These are phyloP conservation scores for Brachionus calyciflorus DNA, from an alignment of 1,140 invertebrate species.

Conservation along the genomic window DNA sequence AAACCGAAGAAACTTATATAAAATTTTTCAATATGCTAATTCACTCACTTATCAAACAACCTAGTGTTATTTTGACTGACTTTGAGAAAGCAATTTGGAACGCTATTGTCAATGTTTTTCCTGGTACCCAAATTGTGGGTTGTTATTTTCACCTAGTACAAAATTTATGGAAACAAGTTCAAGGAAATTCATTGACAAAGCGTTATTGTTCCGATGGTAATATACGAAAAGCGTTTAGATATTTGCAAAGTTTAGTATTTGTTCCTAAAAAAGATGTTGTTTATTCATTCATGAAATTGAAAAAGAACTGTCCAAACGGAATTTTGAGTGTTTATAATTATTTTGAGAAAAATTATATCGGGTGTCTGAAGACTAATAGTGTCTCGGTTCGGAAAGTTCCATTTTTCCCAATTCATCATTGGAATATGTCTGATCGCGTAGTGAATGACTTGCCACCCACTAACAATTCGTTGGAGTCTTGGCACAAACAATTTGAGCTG, in stretches of 20 bases:
- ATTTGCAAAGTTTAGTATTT: neutral
- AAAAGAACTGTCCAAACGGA: neutral
- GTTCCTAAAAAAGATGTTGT: conserved; percentile 30
- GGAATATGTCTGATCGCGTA: too few relatives aligned
- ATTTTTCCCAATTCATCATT: neutral
- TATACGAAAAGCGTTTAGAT: neutral
- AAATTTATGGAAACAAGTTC: neutral
- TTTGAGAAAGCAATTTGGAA: neutral
- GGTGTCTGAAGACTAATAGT: neutral
- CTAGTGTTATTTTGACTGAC: neutral
- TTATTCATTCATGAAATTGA: neutral
- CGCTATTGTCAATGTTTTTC: neutral
- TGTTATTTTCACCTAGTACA: conserved; percentile 15
- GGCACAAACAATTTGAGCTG: too few relatives aligned
- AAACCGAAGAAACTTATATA: neutral
- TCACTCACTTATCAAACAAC: neutral
- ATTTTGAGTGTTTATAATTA: neutral
- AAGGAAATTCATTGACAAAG: neutral
- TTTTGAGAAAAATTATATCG: conserved; percentile 2
- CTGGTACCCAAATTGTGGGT: neutral
- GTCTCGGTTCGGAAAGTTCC: neutral
- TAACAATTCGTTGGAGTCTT: too few relatives aligned
- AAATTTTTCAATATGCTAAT: neutral
- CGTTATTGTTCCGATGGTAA: neutral
- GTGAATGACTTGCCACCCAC: too few relatives aligned